Percentiles rank a stretch among this genome's conserved stretches.
These are phyloP conservation scores for Melikaiella ostensackeni DNA, from an alignment of 2,888 invertebrate species.

Conservation along the genomic window DNA sequence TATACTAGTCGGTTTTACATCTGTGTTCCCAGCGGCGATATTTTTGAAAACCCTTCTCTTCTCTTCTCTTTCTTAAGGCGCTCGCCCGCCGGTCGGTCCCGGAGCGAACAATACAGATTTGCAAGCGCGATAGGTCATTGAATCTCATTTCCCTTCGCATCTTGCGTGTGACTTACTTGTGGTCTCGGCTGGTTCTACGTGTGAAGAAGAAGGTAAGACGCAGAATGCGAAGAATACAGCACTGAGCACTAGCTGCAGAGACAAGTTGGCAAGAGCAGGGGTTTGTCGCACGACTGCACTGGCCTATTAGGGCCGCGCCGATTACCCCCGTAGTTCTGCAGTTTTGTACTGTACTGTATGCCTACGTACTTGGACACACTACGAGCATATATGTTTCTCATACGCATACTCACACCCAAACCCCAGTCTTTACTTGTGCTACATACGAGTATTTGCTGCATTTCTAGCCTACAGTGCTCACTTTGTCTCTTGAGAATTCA, in stretches of 20 bases:
- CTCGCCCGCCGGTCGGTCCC: constrained; percentile 24
- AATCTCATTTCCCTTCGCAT: constrained; percentile 40
- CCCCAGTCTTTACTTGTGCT: too few species aligned
- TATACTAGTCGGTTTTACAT: constrained; percentile 30
- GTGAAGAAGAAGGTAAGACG: constrained; percentile 36
- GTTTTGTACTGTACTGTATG: constrained; percentile 49
- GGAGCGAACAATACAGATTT: constrained; percentile 39
- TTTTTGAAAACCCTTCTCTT: constrained; percentile 30
- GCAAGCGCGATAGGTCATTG: constrained; percentile 40
- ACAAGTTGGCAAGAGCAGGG: constrained; percentile 55
- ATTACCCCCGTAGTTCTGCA: constrained; percentile 52
- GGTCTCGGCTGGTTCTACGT: constrained; percentile 36
- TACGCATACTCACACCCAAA: constrained; percentile 23
- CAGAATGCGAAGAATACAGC: constrained; percentile 30
- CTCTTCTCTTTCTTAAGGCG: constrained; percentile 30
- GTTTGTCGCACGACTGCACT: constrained; percentile 68
- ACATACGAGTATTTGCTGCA: background rate
- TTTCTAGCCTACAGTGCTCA: constrained; percentile 47
- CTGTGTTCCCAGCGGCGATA: constrained; percentile 34
- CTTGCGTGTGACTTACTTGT: constrained; percentile 40
- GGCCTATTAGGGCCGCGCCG: constrained; percentile 66
- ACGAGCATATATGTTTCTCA: constrained; percentile 38
- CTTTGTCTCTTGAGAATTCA: constrained; percentile 60
- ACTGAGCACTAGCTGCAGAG: constrained; percentile 25
- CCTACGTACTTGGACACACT: constrained; percentile 15